A percentile compares a stretch with the other conserved stretches of the same genome.
Conservation (phyloP, 2,888 invertebrate genomes). For the Exocentrus adspersus region DNA sequence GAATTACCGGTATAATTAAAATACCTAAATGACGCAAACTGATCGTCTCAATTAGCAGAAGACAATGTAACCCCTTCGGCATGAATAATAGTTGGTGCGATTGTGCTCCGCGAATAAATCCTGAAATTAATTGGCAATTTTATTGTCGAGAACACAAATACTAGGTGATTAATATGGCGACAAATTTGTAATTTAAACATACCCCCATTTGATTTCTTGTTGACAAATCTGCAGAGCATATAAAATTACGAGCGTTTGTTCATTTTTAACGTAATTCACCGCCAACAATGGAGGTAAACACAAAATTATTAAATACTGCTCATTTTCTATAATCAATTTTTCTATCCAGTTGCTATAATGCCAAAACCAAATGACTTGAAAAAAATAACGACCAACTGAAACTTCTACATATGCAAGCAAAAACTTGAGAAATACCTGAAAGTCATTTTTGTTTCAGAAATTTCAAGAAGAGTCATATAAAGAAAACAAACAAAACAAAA, state of each 20-base stretch:
- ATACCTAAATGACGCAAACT: slow-evolving; percentile 59
- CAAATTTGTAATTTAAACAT: slow-evolving; percentile 20
- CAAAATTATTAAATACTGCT: too few relatives aligned
- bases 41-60: slow-evolving; percentile 60
- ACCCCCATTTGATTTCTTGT: not conserved
- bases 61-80: slow-evolving; percentile 54
- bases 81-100: slow-evolving; percentile 56
- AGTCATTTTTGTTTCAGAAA: too few relatives aligned
- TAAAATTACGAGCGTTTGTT: not conserved
- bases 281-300: too few relatives aligned
- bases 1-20: slow-evolving; percentile 55
- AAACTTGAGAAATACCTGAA: too few relatives aligned
- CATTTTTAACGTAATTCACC: too few relatives aligned
- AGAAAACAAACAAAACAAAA: too few relatives aligned
- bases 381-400: too few relatives aligned
- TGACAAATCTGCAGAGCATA: not conserved
- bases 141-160: slow-evolving; percentile 44
- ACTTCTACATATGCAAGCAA: too few relatives aligned
- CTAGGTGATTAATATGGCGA: slow-evolving; percentile 18
- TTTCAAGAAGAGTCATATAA: too few relatives aligned
- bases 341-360: too few relatives aligned
- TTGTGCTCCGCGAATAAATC: slow-evolving; percentile 54
- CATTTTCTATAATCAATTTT: too few relatives aligned
- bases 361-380: too few relatives aligned
- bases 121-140: slow-evolving; percentile 58